phyloP scores from a whole-genome alignment of 2,888 invertebrate genomes.

The Amphipyra tragopoginis region DNA sequence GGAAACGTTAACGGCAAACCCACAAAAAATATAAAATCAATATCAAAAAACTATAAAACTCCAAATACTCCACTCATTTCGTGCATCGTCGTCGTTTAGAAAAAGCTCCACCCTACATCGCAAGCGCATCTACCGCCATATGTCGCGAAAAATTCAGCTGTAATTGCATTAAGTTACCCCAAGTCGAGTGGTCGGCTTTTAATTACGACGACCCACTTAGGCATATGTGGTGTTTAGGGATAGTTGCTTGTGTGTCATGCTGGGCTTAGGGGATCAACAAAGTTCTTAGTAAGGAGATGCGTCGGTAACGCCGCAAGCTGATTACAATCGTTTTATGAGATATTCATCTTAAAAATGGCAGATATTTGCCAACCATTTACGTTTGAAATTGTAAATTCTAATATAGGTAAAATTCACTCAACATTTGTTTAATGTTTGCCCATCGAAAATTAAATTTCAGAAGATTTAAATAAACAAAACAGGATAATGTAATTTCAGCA shows the following conservation, averaged over 20 bases:
- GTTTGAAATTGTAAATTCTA: too few relatives aligned
- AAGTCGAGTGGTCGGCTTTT: slow-evolving; percentile 82
- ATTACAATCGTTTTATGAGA: too few relatives aligned
- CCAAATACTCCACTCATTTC: slow-evolving; percentile 29
- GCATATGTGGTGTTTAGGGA: slow-evolving; percentile 81
- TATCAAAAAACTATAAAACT: slow-evolving; percentile 46
- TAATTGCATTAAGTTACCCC: slow-evolving; percentile 88
- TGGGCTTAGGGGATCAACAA: slow-evolving; percentile 12
- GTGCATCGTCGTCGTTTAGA: slow-evolving; percentile 49
- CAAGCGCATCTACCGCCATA: slow-evolving; percentile 79
- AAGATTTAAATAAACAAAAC: not conserved
- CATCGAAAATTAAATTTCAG: not conserved
- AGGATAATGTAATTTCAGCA: too few relatives aligned
- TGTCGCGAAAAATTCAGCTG: slow-evolving; percentile 88
- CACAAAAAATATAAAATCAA: slow-evolving; percentile 22
- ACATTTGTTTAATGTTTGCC: too few relatives aligned
- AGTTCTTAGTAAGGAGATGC: not conserved
- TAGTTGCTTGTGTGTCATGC: slow-evolving; percentile 34
- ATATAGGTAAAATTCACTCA: too few relatives aligned
- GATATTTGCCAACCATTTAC: too few relatives aligned
- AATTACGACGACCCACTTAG: slow-evolving; percentile 87
- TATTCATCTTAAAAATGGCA: too few relatives aligned
- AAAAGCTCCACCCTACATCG: slow-evolving; percentile 71
- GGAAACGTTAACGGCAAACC: not conserved
- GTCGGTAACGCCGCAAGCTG: too few relatives aligned